A percentile compares a stretch with the other conserved stretches of the same genome.
Evolutionary conservation across 2,113 vertebrate species (phyloP).

Genomic region (Steatornis caripensis): DNA sequence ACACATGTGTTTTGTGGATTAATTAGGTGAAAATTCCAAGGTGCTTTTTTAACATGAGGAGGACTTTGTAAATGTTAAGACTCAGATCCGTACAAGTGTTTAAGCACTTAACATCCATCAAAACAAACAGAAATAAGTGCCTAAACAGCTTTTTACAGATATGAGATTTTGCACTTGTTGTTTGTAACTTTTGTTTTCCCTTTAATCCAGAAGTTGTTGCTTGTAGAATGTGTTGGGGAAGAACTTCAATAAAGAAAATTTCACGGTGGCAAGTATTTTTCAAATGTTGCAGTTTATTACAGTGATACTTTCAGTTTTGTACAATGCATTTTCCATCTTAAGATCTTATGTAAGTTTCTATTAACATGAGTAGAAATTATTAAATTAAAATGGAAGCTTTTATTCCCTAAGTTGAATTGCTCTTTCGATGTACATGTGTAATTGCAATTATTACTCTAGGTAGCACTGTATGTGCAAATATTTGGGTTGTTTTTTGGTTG

Average conservation of each 20-base stretch:
- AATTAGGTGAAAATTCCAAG: background rate
- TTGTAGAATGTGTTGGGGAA: background rate
- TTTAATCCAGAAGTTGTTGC: background rate
- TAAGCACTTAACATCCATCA: background rate
- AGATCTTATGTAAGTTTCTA: background rate
- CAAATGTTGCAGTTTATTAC: background rate
- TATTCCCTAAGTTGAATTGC: background rate
- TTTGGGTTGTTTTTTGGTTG: background rate
- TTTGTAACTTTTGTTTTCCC: background rate
- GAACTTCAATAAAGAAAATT: background rate
- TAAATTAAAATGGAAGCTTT: background rate
- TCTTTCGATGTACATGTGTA: background rate
- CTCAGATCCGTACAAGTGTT: background rate
- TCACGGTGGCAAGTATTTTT: background rate
- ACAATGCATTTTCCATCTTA: background rate
- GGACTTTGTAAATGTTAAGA: background rate
- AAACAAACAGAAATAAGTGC: background rate
- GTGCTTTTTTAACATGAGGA: background rate
- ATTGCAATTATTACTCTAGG: background rate
- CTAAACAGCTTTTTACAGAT: background rate
- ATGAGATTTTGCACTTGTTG: background rate
- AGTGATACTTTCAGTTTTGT: background rate
- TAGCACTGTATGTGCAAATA: background rate
- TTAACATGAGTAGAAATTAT: background rate
- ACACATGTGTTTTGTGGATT: background rate